phyloP scores from a whole-genome alignment of 2,888 invertebrate species.

The Linyphia triangularis region DNA sequence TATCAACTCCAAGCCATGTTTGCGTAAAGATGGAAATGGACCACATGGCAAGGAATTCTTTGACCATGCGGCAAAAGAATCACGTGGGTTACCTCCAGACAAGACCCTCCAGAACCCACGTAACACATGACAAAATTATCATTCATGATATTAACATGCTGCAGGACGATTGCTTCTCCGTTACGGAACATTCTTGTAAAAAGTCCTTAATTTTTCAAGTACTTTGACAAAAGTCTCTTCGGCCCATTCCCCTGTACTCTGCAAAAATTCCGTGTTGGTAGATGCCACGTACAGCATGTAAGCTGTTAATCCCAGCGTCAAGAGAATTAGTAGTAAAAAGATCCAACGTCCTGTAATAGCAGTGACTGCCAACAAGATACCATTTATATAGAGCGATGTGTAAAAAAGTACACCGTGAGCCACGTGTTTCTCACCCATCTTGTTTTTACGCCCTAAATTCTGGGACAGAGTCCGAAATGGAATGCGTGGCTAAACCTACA shows the following conservation, averaged over 20 bases:
- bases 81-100: too few relatives aligned
- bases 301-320: slow-evolving; percentile 8
- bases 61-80: too few relatives aligned
- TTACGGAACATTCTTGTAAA: too few relatives aligned
- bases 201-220: too few relatives aligned
- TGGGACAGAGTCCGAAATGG: too few relatives aligned
- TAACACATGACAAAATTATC: too few relatives aligned
- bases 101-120: too few relatives aligned
- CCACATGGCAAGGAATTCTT: too few relatives aligned
- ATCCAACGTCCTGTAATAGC: slow-evolving; percentile 12
- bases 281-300: slow-evolving; percentile 31
- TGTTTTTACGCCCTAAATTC: not conserved
- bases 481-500: not conserved
- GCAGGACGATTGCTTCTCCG: too few relatives aligned
- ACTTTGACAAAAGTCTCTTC: not conserved
- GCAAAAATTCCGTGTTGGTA: not conserved
- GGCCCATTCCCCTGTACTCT: not conserved
- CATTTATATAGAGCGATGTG: slow-evolving; percentile 10
- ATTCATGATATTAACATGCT: too few relatives aligned
- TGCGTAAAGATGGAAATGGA: too few relatives aligned
- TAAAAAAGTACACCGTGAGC: slow-evolving; percentile 26
- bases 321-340: slow-evolving; percentile 22
- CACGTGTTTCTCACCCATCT: not conserved
- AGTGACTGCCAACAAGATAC: not conserved
- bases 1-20: too few relatives aligned